Evolutionary conservation across 1,140 invertebrate species (phyloP).

Genomic region (Neodiprion pinetum): DNA sequence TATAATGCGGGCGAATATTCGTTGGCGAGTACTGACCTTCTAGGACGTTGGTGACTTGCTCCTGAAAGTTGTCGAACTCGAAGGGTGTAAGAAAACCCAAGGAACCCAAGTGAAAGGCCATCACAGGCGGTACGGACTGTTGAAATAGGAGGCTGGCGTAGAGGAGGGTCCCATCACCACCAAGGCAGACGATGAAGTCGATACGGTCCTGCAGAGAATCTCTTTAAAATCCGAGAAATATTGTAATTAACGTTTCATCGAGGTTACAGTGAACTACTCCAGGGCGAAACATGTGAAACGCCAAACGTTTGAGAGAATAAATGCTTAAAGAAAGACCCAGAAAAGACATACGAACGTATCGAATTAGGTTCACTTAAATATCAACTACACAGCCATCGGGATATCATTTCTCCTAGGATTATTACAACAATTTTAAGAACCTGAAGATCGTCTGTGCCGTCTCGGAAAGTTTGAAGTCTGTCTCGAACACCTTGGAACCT

Average conservation of each 20-base stretch:
- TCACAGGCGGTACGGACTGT: conserved; percentile 95
- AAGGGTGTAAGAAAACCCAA: conserved; percentile 96
- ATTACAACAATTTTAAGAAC: conserved; percentile 27
- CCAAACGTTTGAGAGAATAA: background rate
- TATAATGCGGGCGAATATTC: background rate
- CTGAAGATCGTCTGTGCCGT: conserved; percentile 84
- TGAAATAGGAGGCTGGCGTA: conserved; percentile 95
- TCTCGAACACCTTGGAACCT: conserved; percentile 79
- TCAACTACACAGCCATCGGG: background rate
- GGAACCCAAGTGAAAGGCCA: conserved; percentile 98
- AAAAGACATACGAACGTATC: too few species aligned
- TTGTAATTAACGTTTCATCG: conserved; percentile 9
- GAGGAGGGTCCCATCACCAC: conserved; percentile 94
- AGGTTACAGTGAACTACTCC: background rate
- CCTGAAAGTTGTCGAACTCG: conserved; percentile 93
- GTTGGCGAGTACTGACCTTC: conserved; percentile 69
- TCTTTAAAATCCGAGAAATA: conserved; percentile 60
- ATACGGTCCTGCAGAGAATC: conserved; percentile 78
- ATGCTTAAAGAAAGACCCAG: too few species aligned
- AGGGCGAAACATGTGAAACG: background rate
- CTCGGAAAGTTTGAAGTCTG: conserved; percentile 88
- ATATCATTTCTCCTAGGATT: background rate
- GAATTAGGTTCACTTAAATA: too few species aligned
- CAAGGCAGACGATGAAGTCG: conserved; percentile 95
- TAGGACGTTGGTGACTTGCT: conserved; percentile 89